Conservation (phyloP, 1,140 invertebrate genomes). For the Tyrophagus putrescentiae region DNA sequence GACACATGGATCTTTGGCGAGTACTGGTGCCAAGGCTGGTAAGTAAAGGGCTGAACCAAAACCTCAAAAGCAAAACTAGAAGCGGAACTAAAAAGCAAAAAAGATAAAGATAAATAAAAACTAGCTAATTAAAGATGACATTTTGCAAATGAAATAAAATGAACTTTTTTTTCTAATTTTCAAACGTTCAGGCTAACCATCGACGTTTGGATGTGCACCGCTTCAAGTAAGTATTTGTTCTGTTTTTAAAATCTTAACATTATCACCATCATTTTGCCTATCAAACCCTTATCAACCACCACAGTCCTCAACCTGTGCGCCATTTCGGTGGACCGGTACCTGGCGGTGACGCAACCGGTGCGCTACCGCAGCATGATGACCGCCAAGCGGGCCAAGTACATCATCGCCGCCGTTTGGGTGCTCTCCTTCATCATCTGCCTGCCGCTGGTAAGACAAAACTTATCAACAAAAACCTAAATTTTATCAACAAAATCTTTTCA, state of each 20-base stretch:
- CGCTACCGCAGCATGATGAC: slow-evolving; percentile 85
- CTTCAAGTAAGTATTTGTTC: slow-evolving; percentile 31
- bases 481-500: neutral
- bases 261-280: neutral
- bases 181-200: slow-evolving; percentile 46
- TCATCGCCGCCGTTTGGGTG: slow-evolving; percentile 82
- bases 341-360: slow-evolving; percentile 82
- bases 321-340: slow-evolving; percentile 81
- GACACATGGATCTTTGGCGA: slow-evolving; percentile 83
- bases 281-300: neutral
- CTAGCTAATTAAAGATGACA: no score
- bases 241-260: neutral
- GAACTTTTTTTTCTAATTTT: slow-evolving; percentile 1
- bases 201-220: slow-evolving; percentile 92
- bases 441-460: slow-evolving; percentile 45
- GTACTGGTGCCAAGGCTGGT: slow-evolving; percentile 77
- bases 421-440: slow-evolving; percentile 91
- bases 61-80: no score
- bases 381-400: slow-evolving; percentile 60
- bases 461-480: neutral
- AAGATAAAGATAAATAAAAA: no score
- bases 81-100: no score
- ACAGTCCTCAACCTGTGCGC: slow-evolving; percentile 71
- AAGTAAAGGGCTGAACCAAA: no score
- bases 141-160: no score